Conservation (phyloP, 2,888 invertebrate genomes). For the Eucriotettix oculatus region DNA sequence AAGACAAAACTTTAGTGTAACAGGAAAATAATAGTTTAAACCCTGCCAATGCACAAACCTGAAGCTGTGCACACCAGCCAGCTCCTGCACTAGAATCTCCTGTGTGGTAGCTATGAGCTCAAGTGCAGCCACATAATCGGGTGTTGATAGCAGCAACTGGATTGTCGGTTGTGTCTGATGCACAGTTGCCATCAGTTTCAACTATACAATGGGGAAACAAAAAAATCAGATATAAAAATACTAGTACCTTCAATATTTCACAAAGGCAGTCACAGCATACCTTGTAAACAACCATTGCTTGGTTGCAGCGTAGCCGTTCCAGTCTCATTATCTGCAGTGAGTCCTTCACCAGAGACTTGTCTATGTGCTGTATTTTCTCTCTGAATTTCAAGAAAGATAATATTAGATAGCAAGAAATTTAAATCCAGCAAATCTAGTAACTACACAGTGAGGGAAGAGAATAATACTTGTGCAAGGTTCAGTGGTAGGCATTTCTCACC, state of each 20-base stretch:
- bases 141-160: constrained; percentile 81
- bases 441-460: no score
- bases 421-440: no score
- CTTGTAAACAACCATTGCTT: constrained; percentile 20
- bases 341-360: constrained; percentile 59
- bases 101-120: constrained; percentile 94
- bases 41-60: constrained; percentile 18
- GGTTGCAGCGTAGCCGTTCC: constrained; percentile 20
- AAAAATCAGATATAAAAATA: not conserved
- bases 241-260: not conserved
- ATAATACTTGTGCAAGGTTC: no score
- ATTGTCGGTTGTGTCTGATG: constrained; percentile 97
- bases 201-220: constrained; percentile 19
- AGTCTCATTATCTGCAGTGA: constrained; percentile 54
- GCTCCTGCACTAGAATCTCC: constrained; percentile 75
- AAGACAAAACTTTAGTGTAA: no score
- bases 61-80: constrained; percentile 86
- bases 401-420: no score
- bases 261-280: constrained; percentile 12
- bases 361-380: constrained; percentile 58
- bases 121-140: constrained; percentile 92
- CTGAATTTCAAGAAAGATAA: constrained; percentile 16
- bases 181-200: constrained; percentile 86
- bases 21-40: no score
- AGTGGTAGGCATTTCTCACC: constrained; percentile 21